Evolutionary conservation across 2,797 vertebrate species (phyloP).

Genomic region (Chanos chanos): DNA sequence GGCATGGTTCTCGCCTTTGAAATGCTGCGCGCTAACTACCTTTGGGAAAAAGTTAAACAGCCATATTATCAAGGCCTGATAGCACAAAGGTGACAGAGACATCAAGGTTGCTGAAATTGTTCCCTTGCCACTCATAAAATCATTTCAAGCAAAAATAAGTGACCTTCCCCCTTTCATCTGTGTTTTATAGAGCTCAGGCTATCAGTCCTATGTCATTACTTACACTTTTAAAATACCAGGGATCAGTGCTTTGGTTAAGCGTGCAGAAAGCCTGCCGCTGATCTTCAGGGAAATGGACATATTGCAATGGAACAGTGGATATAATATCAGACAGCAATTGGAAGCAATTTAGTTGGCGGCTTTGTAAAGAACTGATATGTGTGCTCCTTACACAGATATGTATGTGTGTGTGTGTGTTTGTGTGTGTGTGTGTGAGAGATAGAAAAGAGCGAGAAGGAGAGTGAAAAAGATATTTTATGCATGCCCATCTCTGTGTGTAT

Average conservation of each 20-base stretch:
- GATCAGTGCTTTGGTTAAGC: constrained; percentile 25
- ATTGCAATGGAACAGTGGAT: constrained; percentile 7
- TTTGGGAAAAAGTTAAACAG: background rate
- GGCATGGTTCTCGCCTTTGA: background rate
- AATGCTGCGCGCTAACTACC: background rate
- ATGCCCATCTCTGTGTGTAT: no score
- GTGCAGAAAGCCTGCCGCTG: constrained; percentile 7
- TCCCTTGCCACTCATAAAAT: constrained; percentile 51
- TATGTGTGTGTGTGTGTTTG: no score
- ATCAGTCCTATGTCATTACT: constrained; percentile 32
- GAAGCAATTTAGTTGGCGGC: background rate
- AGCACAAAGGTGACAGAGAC: constrained; percentile 16
- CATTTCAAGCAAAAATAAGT: constrained; percentile 27
- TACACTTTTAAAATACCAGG: constrained; percentile 18
- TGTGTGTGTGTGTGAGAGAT: no score
- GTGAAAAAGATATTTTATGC: no score
- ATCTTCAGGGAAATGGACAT: constrained; percentile 10
- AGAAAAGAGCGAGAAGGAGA: no score
- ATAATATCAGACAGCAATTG: background rate
- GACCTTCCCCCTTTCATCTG: constrained; percentile 39
- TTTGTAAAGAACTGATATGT: no score
- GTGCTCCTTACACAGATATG: no score
- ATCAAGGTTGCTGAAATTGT: constrained; percentile 12
- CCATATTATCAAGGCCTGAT: constrained; percentile 22
- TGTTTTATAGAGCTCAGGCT: constrained; percentile 32